phyloP scores from a whole-genome alignment of 2,888 invertebrate genomes.

The Ashinkailepas kermadecensis region DNA sequence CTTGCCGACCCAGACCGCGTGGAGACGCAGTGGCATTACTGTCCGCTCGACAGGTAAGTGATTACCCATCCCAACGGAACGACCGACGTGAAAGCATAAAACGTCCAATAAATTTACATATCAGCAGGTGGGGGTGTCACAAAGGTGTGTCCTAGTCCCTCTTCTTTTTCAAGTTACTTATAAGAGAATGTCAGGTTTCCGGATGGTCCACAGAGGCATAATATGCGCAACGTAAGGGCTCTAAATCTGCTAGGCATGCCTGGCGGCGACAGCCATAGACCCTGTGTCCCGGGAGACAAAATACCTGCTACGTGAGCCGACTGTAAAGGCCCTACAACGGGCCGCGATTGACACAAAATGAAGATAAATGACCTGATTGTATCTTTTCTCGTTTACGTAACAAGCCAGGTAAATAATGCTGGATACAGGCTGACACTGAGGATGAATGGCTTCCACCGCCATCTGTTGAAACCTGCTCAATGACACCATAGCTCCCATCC shows the following conservation, averaged over 20 bases:
- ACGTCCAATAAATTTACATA: conserved; percentile 21
- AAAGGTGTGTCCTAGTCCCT: background rate
- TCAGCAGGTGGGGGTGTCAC: conserved; percentile 19
- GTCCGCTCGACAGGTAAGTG: background rate
- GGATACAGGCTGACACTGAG: conserved; percentile 8
- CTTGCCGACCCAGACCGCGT: conserved; percentile 1
- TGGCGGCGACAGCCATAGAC: conserved; percentile 3
- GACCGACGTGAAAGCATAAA: background rate
- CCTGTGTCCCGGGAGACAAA: background rate
- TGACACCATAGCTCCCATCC: background rate
- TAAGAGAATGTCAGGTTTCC: conserved; percentile 6
- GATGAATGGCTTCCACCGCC: background rate
- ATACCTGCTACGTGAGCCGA: conserved; percentile 6
- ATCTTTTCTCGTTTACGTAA: conserved; percentile 22
- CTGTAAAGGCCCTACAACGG: background rate
- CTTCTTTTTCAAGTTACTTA: conserved; percentile 16
- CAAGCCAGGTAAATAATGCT: conserved; percentile 20
- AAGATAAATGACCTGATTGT: conserved; percentile 17
- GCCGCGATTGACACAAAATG: conserved; percentile 8
- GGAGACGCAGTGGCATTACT: background rate
- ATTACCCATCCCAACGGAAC: conserved; percentile 6
- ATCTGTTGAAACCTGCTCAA: conserved; percentile 19
- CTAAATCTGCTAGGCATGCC: background rate
- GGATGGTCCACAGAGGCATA: background rate
- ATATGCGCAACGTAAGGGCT: background rate